Conservation (phyloP, 1,140 invertebrate genomes). For the Drosophila auraria region DNA sequence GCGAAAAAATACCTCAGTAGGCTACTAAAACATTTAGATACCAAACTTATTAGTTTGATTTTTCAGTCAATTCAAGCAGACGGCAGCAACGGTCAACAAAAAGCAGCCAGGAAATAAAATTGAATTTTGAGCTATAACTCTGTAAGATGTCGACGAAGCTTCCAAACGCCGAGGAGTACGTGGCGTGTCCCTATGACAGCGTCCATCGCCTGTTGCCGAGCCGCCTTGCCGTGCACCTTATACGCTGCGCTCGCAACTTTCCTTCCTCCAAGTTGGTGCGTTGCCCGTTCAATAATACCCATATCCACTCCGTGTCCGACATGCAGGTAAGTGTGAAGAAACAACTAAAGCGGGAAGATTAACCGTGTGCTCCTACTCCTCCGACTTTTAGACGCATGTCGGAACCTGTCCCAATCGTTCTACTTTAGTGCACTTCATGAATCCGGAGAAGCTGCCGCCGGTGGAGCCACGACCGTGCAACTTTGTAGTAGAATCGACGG, state of each 20-base stretch:
- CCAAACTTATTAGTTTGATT: too few relatives aligned
- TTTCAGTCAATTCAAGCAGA: neutral
- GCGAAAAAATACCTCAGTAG: neutral
- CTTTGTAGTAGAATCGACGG: neutral
- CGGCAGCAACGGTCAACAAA: too few relatives aligned
- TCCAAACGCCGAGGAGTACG: neutral
- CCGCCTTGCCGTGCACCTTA: slow-evolving; percentile 34
- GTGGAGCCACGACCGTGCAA: neutral
- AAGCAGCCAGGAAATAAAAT: too few relatives aligned
- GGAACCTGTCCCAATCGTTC: slow-evolving; percentile 8
- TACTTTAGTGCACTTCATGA: neutral
- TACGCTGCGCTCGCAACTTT: slow-evolving; percentile 45
- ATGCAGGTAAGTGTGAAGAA: slow-evolving; percentile 21
- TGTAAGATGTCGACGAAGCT: neutral
- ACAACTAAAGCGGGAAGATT: neutral
- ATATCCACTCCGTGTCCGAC: slow-evolving; percentile 13
- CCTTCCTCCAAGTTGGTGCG: slow-evolving; percentile 10
- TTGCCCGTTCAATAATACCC: slow-evolving; percentile 50
- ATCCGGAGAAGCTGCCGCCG: slow-evolving; percentile 10
- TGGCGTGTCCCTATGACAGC: slow-evolving; percentile 42
- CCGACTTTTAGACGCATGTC: slow-evolving; percentile 24
- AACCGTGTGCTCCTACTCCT: neutral
- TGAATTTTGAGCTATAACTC: too few relatives aligned
- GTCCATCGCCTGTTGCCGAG: slow-evolving; percentile 25
- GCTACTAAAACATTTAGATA: neutral